These are phyloP conservation scores for Pissodes strobi DNA, from an alignment of 1,140 invertebrate genomes.

Conservation along the genomic window DNA sequence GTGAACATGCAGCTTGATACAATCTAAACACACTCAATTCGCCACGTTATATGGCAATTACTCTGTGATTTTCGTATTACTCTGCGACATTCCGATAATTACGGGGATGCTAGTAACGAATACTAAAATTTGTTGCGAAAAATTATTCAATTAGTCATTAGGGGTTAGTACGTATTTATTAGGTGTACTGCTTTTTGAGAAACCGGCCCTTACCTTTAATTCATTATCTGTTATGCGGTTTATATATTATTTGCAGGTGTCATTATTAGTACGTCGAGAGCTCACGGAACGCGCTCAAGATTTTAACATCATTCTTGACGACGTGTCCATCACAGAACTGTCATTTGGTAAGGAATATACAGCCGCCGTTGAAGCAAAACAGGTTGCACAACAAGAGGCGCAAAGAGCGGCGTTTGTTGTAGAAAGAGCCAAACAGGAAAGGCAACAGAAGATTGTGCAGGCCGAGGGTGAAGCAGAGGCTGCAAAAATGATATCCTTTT, in stretches of 20 bases:
- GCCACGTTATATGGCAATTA: no score
- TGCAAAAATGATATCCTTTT: slow-evolving; percentile 94
- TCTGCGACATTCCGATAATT: no score
- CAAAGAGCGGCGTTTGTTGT: slow-evolving; percentile 98
- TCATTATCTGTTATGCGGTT: no score
- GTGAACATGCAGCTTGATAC: no score
- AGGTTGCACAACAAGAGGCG: slow-evolving; percentile 99
- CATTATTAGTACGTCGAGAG: slow-evolving; percentile 90
- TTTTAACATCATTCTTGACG: slow-evolving; percentile 98
- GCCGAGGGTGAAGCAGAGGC: slow-evolving; percentile 99
- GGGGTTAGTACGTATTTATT: no score
- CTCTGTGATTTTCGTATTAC: no score
- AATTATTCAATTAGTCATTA: no score
- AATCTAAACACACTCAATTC: no score
- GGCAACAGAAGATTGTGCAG: slow-evolving; percentile 99
- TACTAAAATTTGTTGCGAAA: no score
- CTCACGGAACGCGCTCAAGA: slow-evolving; percentile 95
- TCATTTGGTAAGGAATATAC: slow-evolving; percentile 99
- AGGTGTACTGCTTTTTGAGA: no score
- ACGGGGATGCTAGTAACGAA: no score
- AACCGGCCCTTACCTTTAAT: no score
- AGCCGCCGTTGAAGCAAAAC: slow-evolving; percentile 99
- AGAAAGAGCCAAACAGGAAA: slow-evolving; percentile 96
- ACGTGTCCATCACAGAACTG: slow-evolving; percentile 99
- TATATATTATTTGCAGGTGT: slow-evolving; percentile 66